A percentile compares a stretch with the other conserved stretches of the same genome.
phyloP scores from a whole-genome alignment of 1,140 invertebrate species.

The Pogonomyrmex barbatus region DNA sequence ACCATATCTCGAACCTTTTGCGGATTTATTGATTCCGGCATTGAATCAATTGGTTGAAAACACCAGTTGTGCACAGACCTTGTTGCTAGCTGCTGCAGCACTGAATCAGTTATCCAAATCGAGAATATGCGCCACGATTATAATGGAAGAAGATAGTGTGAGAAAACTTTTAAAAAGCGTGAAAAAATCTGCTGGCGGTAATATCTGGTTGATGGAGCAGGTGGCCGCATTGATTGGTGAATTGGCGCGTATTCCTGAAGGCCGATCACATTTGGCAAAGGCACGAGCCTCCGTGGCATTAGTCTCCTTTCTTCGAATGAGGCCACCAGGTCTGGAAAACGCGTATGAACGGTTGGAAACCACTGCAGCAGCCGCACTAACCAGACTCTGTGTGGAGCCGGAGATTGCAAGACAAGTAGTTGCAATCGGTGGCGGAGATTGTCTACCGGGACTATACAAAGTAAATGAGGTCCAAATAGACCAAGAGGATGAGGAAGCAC shows the following conservation, averaged over 20 bases:
- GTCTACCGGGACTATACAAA: conserved; percentile 88
- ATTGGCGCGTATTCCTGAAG: conserved; percentile 89
- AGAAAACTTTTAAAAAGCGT: conserved; percentile 86
- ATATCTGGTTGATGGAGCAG: conserved; percentile 89
- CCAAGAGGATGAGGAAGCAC: conserved; percentile 79
- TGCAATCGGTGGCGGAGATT: conserved; percentile 91
- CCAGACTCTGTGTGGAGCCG: conserved; percentile 91
- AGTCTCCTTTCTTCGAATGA: conserved; percentile 91
- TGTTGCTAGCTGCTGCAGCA: conserved; percentile 89
- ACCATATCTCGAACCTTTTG: conserved; percentile 77
- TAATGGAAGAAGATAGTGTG: conserved; percentile 87
- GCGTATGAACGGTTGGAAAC: conserved; percentile 92
- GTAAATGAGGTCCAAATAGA: conserved; percentile 87
- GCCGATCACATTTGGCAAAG: conserved; percentile 88
- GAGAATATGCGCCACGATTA: conserved; percentile 83
- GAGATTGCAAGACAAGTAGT: conserved; percentile 91
- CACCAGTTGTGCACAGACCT: conserved; percentile 88
- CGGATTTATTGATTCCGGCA: conserved; percentile 75
- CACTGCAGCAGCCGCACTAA: conserved; percentile 94
- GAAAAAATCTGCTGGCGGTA: conserved; percentile 83
- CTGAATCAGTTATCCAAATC: conserved; percentile 88
- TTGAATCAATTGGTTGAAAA: conserved; percentile 85
- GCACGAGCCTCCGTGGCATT: conserved; percentile 90
- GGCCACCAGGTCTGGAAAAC: conserved; percentile 88
- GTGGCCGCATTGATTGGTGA: conserved; percentile 94